Evolutionary conservation across 2,797 vertebrate genomes (phyloP), one percentile per base, ranked within the genome.

Genomic region (Agapornis canus): DNA sequence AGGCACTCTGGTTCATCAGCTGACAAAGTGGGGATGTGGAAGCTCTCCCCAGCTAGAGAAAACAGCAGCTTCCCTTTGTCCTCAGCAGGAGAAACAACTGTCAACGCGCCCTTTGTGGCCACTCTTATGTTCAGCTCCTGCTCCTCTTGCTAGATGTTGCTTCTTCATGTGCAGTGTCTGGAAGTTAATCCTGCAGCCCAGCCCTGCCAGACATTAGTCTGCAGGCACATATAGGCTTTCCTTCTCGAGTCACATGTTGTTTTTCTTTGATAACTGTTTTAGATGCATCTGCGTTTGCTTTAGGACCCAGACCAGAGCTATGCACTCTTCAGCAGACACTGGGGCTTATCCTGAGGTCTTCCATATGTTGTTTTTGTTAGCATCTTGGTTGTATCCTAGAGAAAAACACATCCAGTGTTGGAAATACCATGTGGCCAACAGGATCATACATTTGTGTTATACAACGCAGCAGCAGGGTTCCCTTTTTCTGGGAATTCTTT

Each of bases 201-300:
- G 35, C 39, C 13, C 17, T 66, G 40, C 37, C 63, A 88, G 71
- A 37, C 54, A 7, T 73, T 13, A 73, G 19, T 66, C 48, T 71
- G 45, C 40, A 92, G 69, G 32, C 75, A 81, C 25, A 14, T 57
- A 49, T 0, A 75, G 86, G 75, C 82, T 57, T 82, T 65, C 45
- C 45, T 64, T 68, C 70, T 88, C 0, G 1, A 49, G 51, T 37
- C 59, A 61, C 32, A 25, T 17, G 45, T 64, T 94, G n/a, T 52
- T 94, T 94, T 61, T 10, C 75, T 96, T 68, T 66, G 48, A 48
- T 92, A 80, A 29, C 25, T 64, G 27, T 73, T 90, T 83, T 56
- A 56, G 61, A 68, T 80, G 66, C 60, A 59, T 90, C 96, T 96
- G 71, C 88, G 91, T 86, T 95, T 97, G 91, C 92, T 97, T 96